Percentiles rank a stretch among this genome's conserved stretches.
phyloP scores from a whole-genome alignment of 2,888 invertebrate species.

The Cryptocephalus primarius region DNA sequence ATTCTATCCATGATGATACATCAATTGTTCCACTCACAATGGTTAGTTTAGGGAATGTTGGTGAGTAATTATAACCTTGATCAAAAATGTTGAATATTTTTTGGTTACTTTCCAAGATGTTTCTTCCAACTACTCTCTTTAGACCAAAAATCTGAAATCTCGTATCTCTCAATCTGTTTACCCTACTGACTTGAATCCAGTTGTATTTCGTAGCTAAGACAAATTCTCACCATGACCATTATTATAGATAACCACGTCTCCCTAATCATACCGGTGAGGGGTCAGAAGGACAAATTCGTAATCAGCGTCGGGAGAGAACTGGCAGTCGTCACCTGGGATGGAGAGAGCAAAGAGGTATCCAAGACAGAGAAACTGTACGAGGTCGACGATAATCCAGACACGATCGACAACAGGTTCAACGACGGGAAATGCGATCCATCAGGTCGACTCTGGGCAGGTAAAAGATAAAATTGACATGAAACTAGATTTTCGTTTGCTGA shows the following conservation, averaged over 20 bases:
- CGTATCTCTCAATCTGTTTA: no score
- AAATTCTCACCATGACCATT: no score
- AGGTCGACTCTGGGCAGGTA: conserved; percentile 53
- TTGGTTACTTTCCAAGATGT: no score
- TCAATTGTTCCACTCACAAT: no score
- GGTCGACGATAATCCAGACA: conserved; percentile 45
- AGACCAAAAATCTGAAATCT: no score
- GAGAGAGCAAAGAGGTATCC: conserved; percentile 40
- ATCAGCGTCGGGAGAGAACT: conserved; percentile 50
- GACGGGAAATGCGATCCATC: conserved; percentile 69
- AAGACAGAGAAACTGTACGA: conserved; percentile 42
- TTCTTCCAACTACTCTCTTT: no score
- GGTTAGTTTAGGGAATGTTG: no score
- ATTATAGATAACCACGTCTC: conserved; percentile 20
- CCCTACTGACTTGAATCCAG: no score
- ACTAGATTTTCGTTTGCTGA: not conserved
- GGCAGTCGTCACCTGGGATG: conserved; percentile 54
- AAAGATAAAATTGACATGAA: not conserved
- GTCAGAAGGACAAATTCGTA: conserved; percentile 48
- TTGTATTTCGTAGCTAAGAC: no score
- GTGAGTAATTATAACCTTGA: no score
- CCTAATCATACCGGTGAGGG: conserved; percentile 55
- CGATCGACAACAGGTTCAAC: conserved; percentile 53
- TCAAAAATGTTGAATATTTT: no score
- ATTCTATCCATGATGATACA: no score